These are phyloP conservation scores for Suncus etruscus DNA, from an alignment of 2,113 vertebrate genomes.

Conservation along the genomic window DNA sequence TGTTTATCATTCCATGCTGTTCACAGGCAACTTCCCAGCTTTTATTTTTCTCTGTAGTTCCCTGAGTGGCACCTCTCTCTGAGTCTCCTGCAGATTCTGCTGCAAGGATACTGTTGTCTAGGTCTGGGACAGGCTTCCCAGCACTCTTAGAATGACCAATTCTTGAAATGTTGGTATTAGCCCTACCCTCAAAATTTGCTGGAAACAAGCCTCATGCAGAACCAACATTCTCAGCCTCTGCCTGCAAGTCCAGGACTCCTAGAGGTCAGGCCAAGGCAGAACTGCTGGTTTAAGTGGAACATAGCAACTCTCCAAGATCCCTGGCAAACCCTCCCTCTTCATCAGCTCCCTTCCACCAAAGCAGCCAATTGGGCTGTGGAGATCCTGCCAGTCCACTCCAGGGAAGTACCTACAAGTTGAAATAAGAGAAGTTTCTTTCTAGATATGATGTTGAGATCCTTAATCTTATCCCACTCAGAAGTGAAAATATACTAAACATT, in stretches of 20 bases:
- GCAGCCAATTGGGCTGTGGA: neutral
- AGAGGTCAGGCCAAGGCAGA: neutral
- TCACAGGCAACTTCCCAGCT: too few relatives aligned
- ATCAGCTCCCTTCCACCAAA: conserved; percentile 23
- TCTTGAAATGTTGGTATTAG: neutral
- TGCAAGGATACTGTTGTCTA: neutral
- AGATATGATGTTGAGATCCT: neutral
- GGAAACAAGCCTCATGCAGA: neutral
- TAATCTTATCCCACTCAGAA: neutral
- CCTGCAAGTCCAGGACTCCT: neutral
- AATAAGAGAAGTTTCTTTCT: neutral
- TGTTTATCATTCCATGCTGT: neutral
- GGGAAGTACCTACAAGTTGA: neutral
- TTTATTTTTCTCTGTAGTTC: too few relatives aligned
- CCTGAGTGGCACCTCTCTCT: neutral
- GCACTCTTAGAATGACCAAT: neutral
- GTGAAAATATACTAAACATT: neutral
- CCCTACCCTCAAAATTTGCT: neutral
- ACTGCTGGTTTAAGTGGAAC: too few relatives aligned
- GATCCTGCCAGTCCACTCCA: neutral
- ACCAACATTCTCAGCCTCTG: neutral
- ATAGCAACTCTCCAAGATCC: neutral
- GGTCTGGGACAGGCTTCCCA: too few relatives aligned
- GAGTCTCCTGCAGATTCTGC: neutral
- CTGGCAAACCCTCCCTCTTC: neutral